Base-by-base conservation (phyloP, 1,140 invertebrate species). In the Doryteuthis pealeii region DNA sequence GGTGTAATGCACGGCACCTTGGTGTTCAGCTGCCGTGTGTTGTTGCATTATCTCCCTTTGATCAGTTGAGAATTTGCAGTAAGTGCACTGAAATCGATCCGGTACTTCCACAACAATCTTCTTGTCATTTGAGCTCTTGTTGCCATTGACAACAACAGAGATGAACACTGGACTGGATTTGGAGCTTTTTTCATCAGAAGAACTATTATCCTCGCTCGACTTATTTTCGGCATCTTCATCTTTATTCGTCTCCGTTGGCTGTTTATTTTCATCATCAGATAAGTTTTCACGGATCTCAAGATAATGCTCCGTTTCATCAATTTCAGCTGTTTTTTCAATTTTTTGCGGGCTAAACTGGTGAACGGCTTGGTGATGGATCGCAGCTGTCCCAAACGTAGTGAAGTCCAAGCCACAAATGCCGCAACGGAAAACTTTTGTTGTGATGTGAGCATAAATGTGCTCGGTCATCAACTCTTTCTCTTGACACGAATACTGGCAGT, bases 101-200 rank as follows among this genome's bases (percentile, higher is more conserved):
- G 66, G 28, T 4, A 32, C 30, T 30, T 68, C 28, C 15, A 31
- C 32, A 68, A 68, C 32, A 8, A 30, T 22, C 10, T 32, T 31
- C 30, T 68, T 31, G 26, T 32, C 66, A 28, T 30, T 30, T 31
- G 6, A 8, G n/a, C n/a, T 15, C 35, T 40, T 40, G 32, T 68
- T 68, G n/a, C 66, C 66, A 68, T 33, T 68, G 32, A 68, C 66
- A 31, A 68, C 28, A 31, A 68, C 66, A 10, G 66, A 68, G 28
- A 68, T 68, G 30, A 68, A 32, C 26, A 68, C 66, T 26, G 66
- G 66, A 30, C 18, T 68, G 18, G 66, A 12, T 31, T 68, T 31
- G 1, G 66, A 68, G 22, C 31, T 31, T 26, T 68, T 68, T 31
- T 68, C 66, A 32, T 68, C 30, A 22, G 66, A 30, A 26, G 28